Evolutionary conservation across 2,797 vertebrate genomes (phyloP).

Genomic region (Merluccius polli): DNA sequence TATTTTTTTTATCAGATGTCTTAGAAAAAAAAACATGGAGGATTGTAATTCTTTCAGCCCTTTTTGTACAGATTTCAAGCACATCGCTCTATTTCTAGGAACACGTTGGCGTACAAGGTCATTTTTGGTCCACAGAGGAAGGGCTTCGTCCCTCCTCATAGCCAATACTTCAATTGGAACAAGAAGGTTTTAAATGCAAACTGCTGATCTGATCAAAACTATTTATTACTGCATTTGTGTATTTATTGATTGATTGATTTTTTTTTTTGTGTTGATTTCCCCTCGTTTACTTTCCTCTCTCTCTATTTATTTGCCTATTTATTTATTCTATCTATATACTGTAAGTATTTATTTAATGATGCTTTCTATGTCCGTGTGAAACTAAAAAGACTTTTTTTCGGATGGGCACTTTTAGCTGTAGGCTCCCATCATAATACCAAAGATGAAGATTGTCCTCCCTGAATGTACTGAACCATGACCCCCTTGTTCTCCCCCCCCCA

Average conservation of each 20-base stretch:
- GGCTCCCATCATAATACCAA: conserved; percentile 81
- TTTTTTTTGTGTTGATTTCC: too few species aligned
- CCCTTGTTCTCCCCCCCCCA: conserved; percentile 26
- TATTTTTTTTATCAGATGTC: conserved; percentile 66
- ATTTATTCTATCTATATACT: conserved; percentile 77
- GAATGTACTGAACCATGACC: conserved; percentile 75
- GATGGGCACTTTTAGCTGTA: conserved; percentile 78
- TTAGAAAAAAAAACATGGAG: conserved; percentile 69
- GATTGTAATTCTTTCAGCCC: conserved; percentile 70
- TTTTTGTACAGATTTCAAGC: conserved; percentile 82
- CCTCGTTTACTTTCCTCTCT: conserved; percentile 23
- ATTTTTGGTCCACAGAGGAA: conserved; percentile 67
- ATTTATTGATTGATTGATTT: conserved; percentile 70
- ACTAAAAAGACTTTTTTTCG: conserved; percentile 71
- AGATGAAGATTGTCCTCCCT: conserved; percentile 80
- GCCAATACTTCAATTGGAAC: conserved; percentile 57
- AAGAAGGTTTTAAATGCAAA: conserved; percentile 66
- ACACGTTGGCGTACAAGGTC: conserved; percentile 61
- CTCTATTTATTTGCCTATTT: conserved; percentile 72
- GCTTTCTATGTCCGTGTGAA: conserved; percentile 76
- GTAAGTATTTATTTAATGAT: conserved; percentile 79
- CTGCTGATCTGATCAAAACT: conserved; percentile 66
- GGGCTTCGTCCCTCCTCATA: conserved; percentile 65
- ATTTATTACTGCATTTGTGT: conserved; percentile 75
- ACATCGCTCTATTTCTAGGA: conserved; percentile 75